phyloP scores from a whole-genome alignment of 2,113 vertebrate species.

The Salminus brasiliensis region DNA sequence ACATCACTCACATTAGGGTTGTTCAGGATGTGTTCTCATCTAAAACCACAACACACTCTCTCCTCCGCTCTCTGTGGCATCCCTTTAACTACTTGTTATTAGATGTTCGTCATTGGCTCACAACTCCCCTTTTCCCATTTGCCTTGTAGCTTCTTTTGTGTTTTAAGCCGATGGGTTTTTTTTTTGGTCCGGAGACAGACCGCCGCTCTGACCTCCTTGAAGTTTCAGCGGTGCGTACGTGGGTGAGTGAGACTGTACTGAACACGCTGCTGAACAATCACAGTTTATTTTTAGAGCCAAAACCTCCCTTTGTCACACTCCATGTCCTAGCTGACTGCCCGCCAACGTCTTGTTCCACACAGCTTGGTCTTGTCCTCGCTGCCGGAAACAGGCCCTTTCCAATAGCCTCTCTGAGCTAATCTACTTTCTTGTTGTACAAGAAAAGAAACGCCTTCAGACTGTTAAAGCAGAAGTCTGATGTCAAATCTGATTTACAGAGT shows the following conservation, averaged over 20 bases:
- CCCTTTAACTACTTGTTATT: background rate
- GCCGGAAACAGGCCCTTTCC: background rate
- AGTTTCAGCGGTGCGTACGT: background rate
- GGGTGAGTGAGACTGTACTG: constrained; percentile 26
- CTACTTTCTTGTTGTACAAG: background rate
- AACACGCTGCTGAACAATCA: constrained; percentile 27
- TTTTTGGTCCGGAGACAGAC: background rate
- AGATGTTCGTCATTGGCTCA: background rate
- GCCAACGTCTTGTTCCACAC: constrained; percentile 19
- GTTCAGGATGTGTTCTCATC: background rate
- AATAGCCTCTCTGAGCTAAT: background rate
- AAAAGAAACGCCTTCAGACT: too few species aligned
- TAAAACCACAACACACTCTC: background rate
- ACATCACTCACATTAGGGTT: constrained; percentile 4
- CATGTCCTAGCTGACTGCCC: constrained; percentile 27
- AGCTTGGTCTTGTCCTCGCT: background rate
- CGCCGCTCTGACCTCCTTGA: background rate
- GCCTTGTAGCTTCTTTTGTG: background rate
- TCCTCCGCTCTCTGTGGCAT: background rate
- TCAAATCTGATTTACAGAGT: background rate
- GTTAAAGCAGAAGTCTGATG: background rate
- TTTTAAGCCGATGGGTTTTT: background rate
- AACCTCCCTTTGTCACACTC: constrained; percentile 34
- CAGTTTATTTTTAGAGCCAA: constrained; percentile 45
- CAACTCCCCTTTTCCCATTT: background rate